Conservation (phyloP, 2,888 invertebrate genomes). For the Oligia latruncula region DNA sequence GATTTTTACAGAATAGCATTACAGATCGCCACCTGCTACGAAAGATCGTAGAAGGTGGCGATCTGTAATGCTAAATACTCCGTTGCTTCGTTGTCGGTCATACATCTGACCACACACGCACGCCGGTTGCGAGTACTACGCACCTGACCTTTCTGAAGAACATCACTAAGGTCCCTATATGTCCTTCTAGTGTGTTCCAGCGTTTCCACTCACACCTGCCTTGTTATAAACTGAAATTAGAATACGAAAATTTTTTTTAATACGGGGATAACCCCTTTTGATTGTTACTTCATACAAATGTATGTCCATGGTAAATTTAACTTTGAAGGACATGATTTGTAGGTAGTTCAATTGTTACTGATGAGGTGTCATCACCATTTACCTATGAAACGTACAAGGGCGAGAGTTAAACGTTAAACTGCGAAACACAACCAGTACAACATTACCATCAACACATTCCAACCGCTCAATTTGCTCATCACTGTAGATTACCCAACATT, state of each 20-base stretch:
- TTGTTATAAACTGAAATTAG: too few relatives aligned
- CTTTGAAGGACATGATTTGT: background rate
- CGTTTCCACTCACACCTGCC: too few relatives aligned
- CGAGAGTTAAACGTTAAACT: background rate
- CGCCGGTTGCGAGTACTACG: background rate
- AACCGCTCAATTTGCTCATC: background rate
- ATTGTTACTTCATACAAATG: background rate
- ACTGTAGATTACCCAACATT: constrained; percentile 10
- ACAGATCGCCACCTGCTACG: background rate
- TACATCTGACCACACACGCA: background rate
- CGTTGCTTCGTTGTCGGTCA: background rate
- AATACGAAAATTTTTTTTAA: too few relatives aligned
- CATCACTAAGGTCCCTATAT: background rate
- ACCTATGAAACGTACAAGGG: background rate
- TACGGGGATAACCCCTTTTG: too few relatives aligned
- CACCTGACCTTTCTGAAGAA: background rate
- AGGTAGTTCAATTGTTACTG: background rate
- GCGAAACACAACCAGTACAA: background rate
- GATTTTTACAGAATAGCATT: background rate
- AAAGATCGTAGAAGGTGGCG: too few relatives aligned
- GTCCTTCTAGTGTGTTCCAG: background rate
- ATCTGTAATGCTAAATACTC: too few relatives aligned
- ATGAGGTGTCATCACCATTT: background rate
- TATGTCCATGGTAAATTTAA: background rate
- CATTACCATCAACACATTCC: background rate